Percentiles rank a stretch among this genome's conserved stretches.
Evolutionary conservation across 1,140 invertebrate species (phyloP).

Genomic region (Drosophila nasuta): DNA sequence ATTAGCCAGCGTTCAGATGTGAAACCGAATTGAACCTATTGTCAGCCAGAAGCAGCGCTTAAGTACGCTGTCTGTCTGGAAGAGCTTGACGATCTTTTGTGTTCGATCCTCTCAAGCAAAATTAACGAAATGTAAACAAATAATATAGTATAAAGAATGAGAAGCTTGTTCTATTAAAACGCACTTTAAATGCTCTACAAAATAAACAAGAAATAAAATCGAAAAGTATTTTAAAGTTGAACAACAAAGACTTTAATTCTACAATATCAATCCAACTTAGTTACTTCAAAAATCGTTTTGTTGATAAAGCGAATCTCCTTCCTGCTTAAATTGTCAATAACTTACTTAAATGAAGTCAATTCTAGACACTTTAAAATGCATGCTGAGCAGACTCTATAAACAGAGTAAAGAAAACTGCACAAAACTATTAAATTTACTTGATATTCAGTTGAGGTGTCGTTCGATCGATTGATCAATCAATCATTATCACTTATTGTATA

Average conservation of each 20-base stretch:
- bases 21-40: conserved; percentile 68
- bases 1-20: conserved; percentile 41
- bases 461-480: neutral
- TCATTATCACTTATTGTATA: neutral
- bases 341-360: neutral
- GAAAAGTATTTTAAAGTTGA: no score
- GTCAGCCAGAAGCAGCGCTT: conserved; percentile 16
- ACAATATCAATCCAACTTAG: neutral
- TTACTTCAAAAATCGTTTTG: no score
- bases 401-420: neutral
- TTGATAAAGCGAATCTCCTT: no score
- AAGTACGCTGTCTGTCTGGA: conserved; percentile 21
- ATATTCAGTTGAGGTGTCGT: neutral
- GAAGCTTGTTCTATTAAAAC: neutral
- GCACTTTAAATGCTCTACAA: conserved; percentile 1
- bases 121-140: conserved; percentile 45
- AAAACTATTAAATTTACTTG: neutral
- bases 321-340: neutral
- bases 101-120: conserved; percentile 13
- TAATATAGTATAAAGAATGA: conserved; percentile 9
- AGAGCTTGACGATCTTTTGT: conserved; percentile 13
- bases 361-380: neutral
- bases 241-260: no score
- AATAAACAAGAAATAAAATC: no score
- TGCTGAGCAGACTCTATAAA: no score